Evolutionary conservation across 2,888 invertebrate species (phyloP), one percentile per base, ranked within the genome.

Genomic region (Sclerodermus sp.): DNA sequence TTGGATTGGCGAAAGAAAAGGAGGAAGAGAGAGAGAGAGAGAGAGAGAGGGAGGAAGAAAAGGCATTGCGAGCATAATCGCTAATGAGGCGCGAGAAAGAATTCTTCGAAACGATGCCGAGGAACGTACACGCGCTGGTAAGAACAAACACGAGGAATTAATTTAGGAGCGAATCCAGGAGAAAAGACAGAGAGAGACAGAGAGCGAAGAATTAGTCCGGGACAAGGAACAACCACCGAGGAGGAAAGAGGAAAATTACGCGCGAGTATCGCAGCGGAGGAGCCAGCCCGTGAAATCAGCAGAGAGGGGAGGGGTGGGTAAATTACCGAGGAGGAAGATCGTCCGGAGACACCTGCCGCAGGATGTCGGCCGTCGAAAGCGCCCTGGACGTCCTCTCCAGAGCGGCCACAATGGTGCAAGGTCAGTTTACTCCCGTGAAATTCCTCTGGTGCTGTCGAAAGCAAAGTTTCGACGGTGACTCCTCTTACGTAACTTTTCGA

Each of bases 391-490:
- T 93, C 65, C 82, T 93, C 62, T 92, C 92, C 62, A 85, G 92
- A 70, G 93, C 92, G 54, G 93, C 93, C 16, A 91, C 91, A 16
- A 92, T 93, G 91, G 87, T 93, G 65, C 91, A 91, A 79, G 89
- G 77, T 77, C 65, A 68, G 76, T 74, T 46, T 42, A 50, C 29
- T 42, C 13, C 34, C 17, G 23, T 23, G 23, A 8, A 23, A 23
- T 23, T 23, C 8, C 23, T 23, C 23, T n/a, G n/a, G 23, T 23
- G 23, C 23, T 23, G 23, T 23, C 23, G 23, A 23, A 23, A 23
- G 23, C 23, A 3, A 23, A 8, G 23, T 23, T 23, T 23, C 23
- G 23, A 23, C 23, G 8, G 23, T 8, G 8, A 8, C 8, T n/a
- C n/a, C n/a, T 23, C 23, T 23, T 23, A 23, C 23, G 8, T 23